Evolutionary conservation across 1,140 invertebrate species (phyloP), one percentile per base, ranked within the genome.

Genomic region (Diorhabda elongata): DNA sequence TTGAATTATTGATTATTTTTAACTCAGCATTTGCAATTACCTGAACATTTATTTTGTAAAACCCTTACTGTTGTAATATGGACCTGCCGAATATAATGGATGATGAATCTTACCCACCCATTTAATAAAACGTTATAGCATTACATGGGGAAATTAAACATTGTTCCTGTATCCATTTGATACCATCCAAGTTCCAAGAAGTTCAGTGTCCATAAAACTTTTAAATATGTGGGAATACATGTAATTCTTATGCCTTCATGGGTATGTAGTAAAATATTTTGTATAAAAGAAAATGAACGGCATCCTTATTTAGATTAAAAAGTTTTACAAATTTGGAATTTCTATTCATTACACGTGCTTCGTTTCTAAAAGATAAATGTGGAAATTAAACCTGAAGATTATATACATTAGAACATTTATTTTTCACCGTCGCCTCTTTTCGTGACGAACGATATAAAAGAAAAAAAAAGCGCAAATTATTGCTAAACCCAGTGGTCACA

Each of bases 151-250:
- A 61, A 61, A 4, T 42, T 3, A 42, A 26, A 61, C 7, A 3
- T 41, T 26, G n/a, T 9, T 42, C 59, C 59, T 26, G 42, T 42
- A 26, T 7, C 11, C 7, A 11, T 9, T 61, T 61, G 59, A 61
- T 61, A 61, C n/a, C 59, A 26, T 26, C 59, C 59, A 8, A 2
- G 59, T 26, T 41, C 59, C n/a, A 61, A 61, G 42, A 61, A 61
- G 41, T 61, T 61, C 9, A 61, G 42, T 26, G 41, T 41, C 8
- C 7, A 41, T 41, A 61, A 61, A 61, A 61, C 42, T 61, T 42
- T 26, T 8, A 61, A 7, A 41, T 61, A 41, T 42, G 3, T 11
- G 7, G 59, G 59, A 42, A 61, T 42, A 41, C n/a, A 8, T 7
- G 11, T 11, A 26, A 42, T 61, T 61, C 59, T 61, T 52, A 52